Evolutionary conservation across 2,888 invertebrate species (phyloP).

Genomic region (Amphimallon solstitiale): DNA sequence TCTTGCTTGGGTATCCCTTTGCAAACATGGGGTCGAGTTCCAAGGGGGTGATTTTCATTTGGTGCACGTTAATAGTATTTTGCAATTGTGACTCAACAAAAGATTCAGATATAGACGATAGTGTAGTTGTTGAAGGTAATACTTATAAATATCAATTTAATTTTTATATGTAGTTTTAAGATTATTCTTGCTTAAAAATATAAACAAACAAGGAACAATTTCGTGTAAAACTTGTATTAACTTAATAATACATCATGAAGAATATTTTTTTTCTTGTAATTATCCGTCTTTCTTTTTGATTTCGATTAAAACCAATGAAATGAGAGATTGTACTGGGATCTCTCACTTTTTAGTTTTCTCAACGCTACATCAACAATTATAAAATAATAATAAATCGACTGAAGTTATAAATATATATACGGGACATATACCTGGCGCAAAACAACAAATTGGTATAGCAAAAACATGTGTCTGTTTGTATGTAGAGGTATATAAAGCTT

Average conservation of each 20-base stretch:
- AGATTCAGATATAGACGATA: conserved; percentile 46
- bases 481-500: conserved; percentile 3
- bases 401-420: background rate
- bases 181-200: no score
- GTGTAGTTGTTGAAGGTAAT: conserved; percentile 54
- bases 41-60: conserved; percentile 48
- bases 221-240: no score
- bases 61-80: conserved; percentile 44
- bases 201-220: no score
- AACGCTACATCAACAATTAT: no score
- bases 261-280: no score
- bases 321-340: no score
- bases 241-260: no score
- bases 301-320: no score
- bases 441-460: background rate
- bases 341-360: no score
- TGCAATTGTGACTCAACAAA: conserved; percentile 40
- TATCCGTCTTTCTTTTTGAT: no score
- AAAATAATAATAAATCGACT: no score
- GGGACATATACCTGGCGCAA: background rate
- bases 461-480: background rate
- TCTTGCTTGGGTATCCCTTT: conserved; percentile 42
- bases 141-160: conserved; percentile 11
- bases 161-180: conserved; percentile 1
- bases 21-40: conserved; percentile 51